These are phyloP conservation scores for Chloroceryle inda DNA, from an alignment of 2,797 vertebrate species.

Conservation along the genomic window DNA sequence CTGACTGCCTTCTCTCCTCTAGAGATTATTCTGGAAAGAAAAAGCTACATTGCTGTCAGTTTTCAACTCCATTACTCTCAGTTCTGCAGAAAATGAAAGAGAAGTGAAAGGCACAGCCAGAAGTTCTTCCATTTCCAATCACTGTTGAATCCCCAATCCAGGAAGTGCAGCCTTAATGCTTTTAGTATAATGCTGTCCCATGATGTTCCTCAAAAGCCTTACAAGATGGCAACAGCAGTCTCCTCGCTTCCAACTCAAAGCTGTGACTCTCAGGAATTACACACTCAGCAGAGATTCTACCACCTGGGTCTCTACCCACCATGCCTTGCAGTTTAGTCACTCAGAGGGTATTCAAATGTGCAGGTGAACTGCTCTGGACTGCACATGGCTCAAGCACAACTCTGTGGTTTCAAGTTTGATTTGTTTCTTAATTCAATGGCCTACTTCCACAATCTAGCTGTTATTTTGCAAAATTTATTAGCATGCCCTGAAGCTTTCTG, in stretches of 20 bases:
- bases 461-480: not conserved
- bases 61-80: not conserved
- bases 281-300: not conserved
- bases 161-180: not conserved
- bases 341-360: not conserved
- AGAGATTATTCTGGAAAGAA: not conserved
- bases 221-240: not conserved
- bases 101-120: not conserved
- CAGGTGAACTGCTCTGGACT: not conserved
- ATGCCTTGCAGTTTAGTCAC: not conserved
- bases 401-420: not conserved
- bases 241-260: not conserved
- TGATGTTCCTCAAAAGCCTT: accelerated
- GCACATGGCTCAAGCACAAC: not conserved
- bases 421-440: not conserved
- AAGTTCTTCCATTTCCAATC: not conserved
- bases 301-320: not conserved
- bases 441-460: not conserved
- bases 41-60: not conserved
- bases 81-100: not conserved
- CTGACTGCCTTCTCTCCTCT: not conserved
- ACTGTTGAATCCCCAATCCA: not conserved
- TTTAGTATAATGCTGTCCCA: not conserved
- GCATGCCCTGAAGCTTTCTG: too few species aligned
- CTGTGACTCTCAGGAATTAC: not conserved